Conservation (phyloP, 1,140 invertebrate genomes). For the Ceratina australensis region DNA sequence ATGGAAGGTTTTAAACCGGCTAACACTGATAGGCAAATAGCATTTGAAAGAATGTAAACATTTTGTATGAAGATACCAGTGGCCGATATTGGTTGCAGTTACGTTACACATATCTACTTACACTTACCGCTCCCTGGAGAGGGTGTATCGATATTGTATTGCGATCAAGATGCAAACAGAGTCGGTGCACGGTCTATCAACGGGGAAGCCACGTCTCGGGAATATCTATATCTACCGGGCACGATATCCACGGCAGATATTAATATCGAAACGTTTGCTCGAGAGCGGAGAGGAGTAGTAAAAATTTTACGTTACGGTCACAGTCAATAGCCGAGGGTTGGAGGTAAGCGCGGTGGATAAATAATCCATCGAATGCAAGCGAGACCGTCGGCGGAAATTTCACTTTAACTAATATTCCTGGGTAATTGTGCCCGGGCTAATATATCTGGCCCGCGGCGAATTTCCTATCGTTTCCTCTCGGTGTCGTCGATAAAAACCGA, state of each 20-base stretch:
- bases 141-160: background rate
- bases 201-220: background rate
- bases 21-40: too few relatives aligned
- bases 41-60: too few relatives aligned
- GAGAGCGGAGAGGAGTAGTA: background rate
- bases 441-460: background rate
- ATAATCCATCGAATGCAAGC: background rate
- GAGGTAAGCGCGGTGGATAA: background rate
- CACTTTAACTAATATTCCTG: conserved; percentile 8
- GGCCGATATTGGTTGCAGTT: background rate
- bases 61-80: too few relatives aligned
- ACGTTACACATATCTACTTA: background rate
- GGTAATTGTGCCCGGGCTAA: conserved; percentile 1
- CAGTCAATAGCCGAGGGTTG: background rate
- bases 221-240: background rate
- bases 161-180: conserved; percentile 6
- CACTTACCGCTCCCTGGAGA: background rate
- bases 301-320: background rate
- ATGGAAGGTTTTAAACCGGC: too few relatives aligned
- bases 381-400: background rate
- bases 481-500: background rate
- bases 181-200: background rate
- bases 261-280: conserved; percentile 6
- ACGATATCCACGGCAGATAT: conserved; percentile 14
- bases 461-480: too few relatives aligned